phyloP scores from a whole-genome alignment of 2,113 vertebrate genomes.

The Alouatta palliata region DNA sequence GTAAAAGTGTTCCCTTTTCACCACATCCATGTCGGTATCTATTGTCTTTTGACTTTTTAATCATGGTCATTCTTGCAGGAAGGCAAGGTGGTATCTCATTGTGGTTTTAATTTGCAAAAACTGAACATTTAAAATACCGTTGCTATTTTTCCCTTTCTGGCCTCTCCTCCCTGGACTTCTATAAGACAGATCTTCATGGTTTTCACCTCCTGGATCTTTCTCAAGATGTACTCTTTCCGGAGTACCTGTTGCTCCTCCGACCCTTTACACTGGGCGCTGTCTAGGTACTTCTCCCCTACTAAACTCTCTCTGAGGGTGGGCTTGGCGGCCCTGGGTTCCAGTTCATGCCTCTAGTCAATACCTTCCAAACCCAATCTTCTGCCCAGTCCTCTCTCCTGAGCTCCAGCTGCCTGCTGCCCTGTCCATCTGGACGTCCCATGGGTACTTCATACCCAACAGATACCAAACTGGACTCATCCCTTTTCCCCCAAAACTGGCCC shows the following conservation, averaged over 20 bases:
- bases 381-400: not conserved
- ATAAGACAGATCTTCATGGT: not conserved
- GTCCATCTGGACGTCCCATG: not conserved
- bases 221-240: not conserved
- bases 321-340: not conserved
- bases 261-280: not conserved
- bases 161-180: not conserved
- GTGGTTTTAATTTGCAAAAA: too few species aligned
- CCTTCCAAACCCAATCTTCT: not conserved
- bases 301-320: not conserved
- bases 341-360: not conserved
- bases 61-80: too few species aligned
- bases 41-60: too few species aligned
- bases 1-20: too few species aligned
- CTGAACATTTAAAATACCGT: too few species aligned
- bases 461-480: not conserved
- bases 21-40: too few species aligned
- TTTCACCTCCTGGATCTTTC: not conserved
- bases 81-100: too few species aligned
- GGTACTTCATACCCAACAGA: not conserved
- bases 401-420: not conserved
- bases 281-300: not conserved
- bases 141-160: not conserved
- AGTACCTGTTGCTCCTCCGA: not conserved
- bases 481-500: too few species aligned